A percentile compares a stretch with the other conserved stretches of the same genome.
phyloP scores from a whole-genome alignment of 2,888 invertebrate species.

The Sminthurides aquaticus region DNA sequence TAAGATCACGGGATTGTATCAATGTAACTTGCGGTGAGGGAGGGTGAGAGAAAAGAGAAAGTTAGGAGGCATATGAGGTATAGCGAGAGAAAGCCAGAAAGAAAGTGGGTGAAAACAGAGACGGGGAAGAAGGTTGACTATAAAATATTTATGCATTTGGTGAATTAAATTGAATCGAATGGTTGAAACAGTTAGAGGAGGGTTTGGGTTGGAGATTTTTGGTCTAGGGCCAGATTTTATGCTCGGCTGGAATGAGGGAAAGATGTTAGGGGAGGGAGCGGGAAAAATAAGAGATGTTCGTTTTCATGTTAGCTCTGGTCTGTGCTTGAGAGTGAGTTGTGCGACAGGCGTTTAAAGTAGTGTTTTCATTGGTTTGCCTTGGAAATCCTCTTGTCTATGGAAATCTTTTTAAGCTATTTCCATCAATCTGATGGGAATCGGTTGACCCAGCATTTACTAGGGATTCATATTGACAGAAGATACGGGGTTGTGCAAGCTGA shows the following conservation, averaged over 20 bases:
- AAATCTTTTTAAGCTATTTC: constrained; percentile 9
- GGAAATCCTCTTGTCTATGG: constrained; percentile 5
- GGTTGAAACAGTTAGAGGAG: not conserved
- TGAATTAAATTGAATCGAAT: constrained; percentile 36
- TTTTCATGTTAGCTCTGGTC: not conserved
- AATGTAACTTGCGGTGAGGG: no score
- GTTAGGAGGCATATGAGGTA: no score
- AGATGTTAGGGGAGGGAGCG: no score
- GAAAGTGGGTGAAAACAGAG: not conserved
- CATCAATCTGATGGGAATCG: constrained; percentile 9
- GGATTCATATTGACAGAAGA: constrained; percentile 4
- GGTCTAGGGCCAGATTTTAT: not conserved
- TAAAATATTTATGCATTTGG: constrained; percentile 38
- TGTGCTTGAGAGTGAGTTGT: not conserved
- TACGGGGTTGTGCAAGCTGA: not conserved
- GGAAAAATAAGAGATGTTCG: not conserved
- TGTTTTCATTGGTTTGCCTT: not conserved
- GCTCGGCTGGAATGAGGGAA: not conserved
- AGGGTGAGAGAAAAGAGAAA: no score
- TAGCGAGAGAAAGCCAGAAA: no score
- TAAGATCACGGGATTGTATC: no score
- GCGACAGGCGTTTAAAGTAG: not conserved
- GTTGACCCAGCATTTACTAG: constrained; percentile 9
- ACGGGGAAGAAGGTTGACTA: constrained; percentile 3
- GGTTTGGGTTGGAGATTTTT: not conserved